Evolutionary conservation across 2,797 vertebrate genomes (phyloP), one percentile per base, ranked within the genome.

Genomic region (Girardinus metallicus): DNA sequence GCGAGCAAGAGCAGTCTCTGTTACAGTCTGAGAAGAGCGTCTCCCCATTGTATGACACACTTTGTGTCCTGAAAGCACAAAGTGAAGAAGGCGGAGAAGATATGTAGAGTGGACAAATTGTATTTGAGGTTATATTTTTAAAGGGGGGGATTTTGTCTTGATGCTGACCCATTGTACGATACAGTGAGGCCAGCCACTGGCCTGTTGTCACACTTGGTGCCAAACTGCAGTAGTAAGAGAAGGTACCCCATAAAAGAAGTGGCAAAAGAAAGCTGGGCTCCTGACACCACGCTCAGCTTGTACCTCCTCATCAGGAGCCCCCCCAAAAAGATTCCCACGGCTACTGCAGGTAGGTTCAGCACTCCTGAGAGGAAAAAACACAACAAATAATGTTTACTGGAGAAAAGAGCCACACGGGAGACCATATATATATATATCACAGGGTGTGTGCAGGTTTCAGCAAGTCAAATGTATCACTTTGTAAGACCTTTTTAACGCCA

Each of bases 251-350:
- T 26, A 79, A 97, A 89, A 70, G 96, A 96, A 0, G 96, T 93
- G 75, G 86, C 93, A 21, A 96, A 96, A 9, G 94, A 96, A 51
- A 97, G 80, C 89, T 97, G 95, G 51, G 96, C 96, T 68, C 96
- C 96, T 7, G 96, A 95, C 49, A 96, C 93, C 72, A 97, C 88
- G 13, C 95, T 93, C 73, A 97, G 90, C 83, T 96, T 97, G 78
- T 96, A 97, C 77, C 95, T 92, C 88, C 96, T 97, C 97, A 97
- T 97, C 82, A 97, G 83, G 80, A 97, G 91, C 21, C 97, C 97
- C 0, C 96, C 96, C 39, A 96, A 83, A 72, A 97, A 95, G 85
- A 97, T 96, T 55, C 96, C 96, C 80, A 96, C 55, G 0, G 96
- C 95, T 46, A 97, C 89, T 7, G 93, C 94, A 0, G 96, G 96